These are phyloP conservation scores for Eudasyphora cyanicolor DNA, from an alignment of 2,888 invertebrate species.

Conservation along the genomic window DNA sequence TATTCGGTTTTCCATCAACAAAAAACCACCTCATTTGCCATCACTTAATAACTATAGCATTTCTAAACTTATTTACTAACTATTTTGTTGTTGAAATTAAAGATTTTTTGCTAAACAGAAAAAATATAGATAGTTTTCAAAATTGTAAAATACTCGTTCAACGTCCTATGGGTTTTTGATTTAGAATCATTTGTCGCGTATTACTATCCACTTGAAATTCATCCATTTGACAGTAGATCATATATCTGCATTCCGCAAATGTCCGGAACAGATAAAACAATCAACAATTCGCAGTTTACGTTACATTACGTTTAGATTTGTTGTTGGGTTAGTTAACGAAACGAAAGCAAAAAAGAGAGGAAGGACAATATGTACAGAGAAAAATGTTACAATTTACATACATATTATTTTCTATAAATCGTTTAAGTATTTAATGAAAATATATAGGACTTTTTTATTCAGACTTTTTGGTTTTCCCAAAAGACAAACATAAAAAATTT, in stretches of 20 bases:
- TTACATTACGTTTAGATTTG: not conserved
- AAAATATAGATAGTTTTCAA: not conserved
- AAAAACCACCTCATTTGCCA: not conserved
- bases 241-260: slow-evolving; percentile 82
- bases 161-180: slow-evolving; percentile 74
- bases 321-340: slow-evolving; percentile 40
- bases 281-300: not conserved
- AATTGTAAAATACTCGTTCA: slow-evolving; percentile 60
- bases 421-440: not conserved
- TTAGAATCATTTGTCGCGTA: slow-evolving; percentile 80
- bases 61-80: slow-evolving; percentile 28
- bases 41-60: slow-evolving; percentile 23
- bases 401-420: not conserved
- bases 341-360: slow-evolving; percentile 47
- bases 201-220: slow-evolving; percentile 88
- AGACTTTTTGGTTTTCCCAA: not conserved
- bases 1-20: no score
- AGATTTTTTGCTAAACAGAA: not conserved
- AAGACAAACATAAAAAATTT: not conserved
- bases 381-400: slow-evolving; percentile 16
- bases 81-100: slow-evolving; percentile 27
- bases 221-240: slow-evolving; percentile 92
- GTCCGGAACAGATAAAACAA: not conserved
- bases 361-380: slow-evolving; percentile 29
- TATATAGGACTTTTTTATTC: not conserved